Conservation (phyloP, 2,888 invertebrate genomes). For the Rhimphoctona megacephalus region DNA sequence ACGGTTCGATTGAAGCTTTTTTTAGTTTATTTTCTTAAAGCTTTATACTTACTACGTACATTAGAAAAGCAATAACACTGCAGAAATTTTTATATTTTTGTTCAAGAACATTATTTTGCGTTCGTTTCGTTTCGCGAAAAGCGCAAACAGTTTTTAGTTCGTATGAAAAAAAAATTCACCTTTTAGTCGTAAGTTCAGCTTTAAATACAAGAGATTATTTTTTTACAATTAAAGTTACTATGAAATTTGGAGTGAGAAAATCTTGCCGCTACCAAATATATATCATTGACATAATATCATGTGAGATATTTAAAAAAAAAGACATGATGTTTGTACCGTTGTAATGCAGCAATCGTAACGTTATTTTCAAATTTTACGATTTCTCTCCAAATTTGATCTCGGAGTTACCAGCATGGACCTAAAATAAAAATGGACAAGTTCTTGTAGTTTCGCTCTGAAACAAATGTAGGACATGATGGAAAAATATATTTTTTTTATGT, state of each 20-base stretch:
- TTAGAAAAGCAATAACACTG: neutral
- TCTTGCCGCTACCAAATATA: neutral
- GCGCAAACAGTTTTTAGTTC: neutral
- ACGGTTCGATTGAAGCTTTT: neutral
- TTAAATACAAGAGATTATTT: neutral
- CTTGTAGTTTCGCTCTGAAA: neutral
- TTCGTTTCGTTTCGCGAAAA: neutral
- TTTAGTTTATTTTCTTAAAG: neutral
- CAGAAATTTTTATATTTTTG: neutral
- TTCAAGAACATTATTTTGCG: neutral
- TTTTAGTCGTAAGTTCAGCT: neutral
- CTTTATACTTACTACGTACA: neutral
- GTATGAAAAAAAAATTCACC: neutral
- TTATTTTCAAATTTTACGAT: neutral
- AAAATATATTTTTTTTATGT: slow-evolving; percentile 5
- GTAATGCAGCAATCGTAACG: neutral
- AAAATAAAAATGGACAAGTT: neutral
- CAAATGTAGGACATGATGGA: neutral
- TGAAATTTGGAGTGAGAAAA: too few species aligned
- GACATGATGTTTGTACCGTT: neutral
- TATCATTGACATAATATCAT: neutral
- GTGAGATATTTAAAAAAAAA: neutral
- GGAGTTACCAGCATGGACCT: neutral
- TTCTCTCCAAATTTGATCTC: neutral
- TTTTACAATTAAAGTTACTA: neutral